Percentiles rank a stretch among this genome's conserved stretches.
phyloP scores from a whole-genome alignment of 2,113 vertebrate genomes.

The Antechinus stuartii region DNA sequence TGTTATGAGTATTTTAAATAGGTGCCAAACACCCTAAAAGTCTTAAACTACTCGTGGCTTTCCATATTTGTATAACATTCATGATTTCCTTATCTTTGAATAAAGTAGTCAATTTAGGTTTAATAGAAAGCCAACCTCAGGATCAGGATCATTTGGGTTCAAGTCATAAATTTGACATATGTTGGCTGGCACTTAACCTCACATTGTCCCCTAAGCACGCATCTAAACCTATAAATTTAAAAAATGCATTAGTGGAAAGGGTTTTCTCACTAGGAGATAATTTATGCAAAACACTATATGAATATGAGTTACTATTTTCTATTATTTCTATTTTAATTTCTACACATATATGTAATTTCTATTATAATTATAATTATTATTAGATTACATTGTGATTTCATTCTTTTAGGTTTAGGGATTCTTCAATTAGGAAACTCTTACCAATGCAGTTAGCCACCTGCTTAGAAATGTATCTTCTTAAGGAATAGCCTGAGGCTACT shows the following conservation, averaged over 20 bases:
- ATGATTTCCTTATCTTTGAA: background rate
- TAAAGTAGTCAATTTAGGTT: background rate
- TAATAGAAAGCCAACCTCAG: background rate
- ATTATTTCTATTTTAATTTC: too few species aligned
- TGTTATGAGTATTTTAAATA: background rate
- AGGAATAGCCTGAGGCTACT: background rate
- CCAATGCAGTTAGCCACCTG: background rate
- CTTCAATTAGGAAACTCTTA: background rate
- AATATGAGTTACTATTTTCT: background rate
- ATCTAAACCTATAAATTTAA: background rate
- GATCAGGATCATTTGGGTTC: background rate
- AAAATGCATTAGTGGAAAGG: background rate
- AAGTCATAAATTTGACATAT: background rate
- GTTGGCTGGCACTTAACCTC: background rate
- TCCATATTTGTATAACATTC: slow-evolving; percentile 6
- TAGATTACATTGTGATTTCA: background rate
- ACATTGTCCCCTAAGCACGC: background rate
- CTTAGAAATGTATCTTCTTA: background rate
- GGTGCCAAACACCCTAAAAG: slow-evolving; percentile 4
- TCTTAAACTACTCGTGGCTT: background rate
- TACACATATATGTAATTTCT: too few species aligned
- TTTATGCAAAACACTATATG: background rate
- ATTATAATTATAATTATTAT: background rate
- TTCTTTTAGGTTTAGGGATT: background rate
- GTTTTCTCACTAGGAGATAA: background rate